Evolutionary conservation across 2,888 invertebrate species (phyloP), one percentile per base, ranked within the genome.

Genomic region (Ennomos quercinarius): DNA sequence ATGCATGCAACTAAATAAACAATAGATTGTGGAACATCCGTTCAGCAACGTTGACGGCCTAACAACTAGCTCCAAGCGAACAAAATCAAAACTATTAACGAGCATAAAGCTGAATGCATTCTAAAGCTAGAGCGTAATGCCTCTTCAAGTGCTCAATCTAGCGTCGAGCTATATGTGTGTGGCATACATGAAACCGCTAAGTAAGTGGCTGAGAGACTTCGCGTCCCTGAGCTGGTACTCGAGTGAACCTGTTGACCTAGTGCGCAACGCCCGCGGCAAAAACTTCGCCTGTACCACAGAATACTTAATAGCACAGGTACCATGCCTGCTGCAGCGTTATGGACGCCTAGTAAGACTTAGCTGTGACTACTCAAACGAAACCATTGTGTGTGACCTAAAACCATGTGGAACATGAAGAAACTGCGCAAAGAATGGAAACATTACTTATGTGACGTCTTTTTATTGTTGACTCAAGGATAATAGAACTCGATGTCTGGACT

Each of bases 161-260:
- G 67, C 63, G 50, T 67, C 59, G 64, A 65, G 63, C 57, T 64
- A 58, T 64, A 58, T 68, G 65, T 73, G 71, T 73, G 72, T 64
- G 67, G 61, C 71, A 70, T 70, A 75, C 73, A 75, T 77, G 75
- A 76, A 77, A 81, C 73, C 73, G 75, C 78, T 84, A 86, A 87
- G 84, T 84, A 84, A 88, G 87, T 86, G 83, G 80, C 81, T 82
- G 82, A 85, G 83, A 83, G 84, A 81, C 83, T 82, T 73, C 74
- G 77, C 82, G 77, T 80, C 80, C 77, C 79, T 68, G 78, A 80
- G 82, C 80, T 83, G 81, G 78, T 80, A 77, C 87, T 87, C 74
- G 74, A 86, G 81, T 74, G 77, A 84, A 83, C 85, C 83, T 87
- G 84, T 91, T 90, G 90, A 91, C 90, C 90, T 79, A 90, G 80